Conservation (phyloP, 2,113 vertebrate genomes). For the Vombatus ursinus region DNA sequence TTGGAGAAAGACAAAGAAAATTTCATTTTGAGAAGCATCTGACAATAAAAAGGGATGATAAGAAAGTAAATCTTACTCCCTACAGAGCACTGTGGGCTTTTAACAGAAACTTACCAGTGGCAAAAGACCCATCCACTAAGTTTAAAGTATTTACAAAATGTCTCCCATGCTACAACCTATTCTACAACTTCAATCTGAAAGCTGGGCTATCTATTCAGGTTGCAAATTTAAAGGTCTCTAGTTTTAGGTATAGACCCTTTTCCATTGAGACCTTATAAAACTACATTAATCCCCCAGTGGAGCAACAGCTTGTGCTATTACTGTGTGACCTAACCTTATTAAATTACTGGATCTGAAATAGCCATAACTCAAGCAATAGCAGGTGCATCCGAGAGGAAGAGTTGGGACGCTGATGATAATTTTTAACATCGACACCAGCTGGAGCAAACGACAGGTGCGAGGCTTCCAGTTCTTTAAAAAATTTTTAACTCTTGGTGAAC, state of each 20-base stretch:
- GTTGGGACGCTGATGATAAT: constrained; percentile 40
- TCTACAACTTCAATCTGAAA: constrained; percentile 45
- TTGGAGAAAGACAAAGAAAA: not conserved
- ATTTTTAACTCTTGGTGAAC: constrained; percentile 48
- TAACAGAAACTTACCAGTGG: not conserved
- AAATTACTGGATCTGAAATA: constrained; percentile 66
- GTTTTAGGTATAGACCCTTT: constrained; percentile 42
- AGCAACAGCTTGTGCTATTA: constrained; percentile 22
- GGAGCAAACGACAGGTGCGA: constrained; percentile 75
- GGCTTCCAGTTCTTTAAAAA: constrained; percentile 75
- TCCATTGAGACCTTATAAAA: constrained; percentile 58
- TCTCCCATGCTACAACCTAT: not conserved
- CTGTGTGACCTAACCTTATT: constrained; percentile 69
- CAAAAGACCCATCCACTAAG: not conserved
- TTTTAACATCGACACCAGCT: constrained; percentile 74
- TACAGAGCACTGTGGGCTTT: not conserved
- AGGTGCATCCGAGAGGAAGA: constrained; percentile 65
- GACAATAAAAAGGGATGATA: not conserved
- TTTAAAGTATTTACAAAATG: constrained; percentile 23
- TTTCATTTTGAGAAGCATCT: not conserved
- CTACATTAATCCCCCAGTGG: not conserved
- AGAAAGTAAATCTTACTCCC: constrained; percentile 3
- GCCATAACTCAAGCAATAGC: constrained; percentile 65
- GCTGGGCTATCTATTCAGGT: not conserved
- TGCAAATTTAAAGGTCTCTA: constrained; percentile 40